Evolutionary conservation across 30 jellyfish, hydroid and myxozoan species (phyloP), one percentile per base, ranked within the genome.

Genomic region (Pseudorhiza aurosa): DNA sequence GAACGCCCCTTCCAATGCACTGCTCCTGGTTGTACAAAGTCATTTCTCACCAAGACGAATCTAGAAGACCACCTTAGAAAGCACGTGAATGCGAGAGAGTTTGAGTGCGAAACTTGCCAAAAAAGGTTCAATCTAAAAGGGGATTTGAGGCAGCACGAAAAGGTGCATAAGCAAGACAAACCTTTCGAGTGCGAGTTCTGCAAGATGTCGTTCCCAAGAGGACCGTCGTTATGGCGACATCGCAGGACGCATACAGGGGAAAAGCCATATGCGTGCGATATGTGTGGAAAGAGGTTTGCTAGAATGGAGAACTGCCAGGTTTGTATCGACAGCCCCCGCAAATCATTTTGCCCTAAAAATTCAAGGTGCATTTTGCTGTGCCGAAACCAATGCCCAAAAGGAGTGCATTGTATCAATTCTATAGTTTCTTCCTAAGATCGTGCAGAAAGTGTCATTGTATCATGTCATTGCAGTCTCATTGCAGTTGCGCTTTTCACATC

Each of bases 171-270:
- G 14, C 85, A 76, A 27, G 89, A 72, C 0, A 76, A 68, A 24
- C 96, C 96, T 8, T 87, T 76, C 37, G 73, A 81, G 59, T 87
- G 96, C 58, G 96, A 87, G 9, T 77, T 60, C 71, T 87, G 96
- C 49, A 82, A 76, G 22, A 72, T 72, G 88, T 27, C 96, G 11
- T 87, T 87, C 55, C 96, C 96, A 9, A 78, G 96, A 1, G 85
- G 83, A 14, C 83, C 90, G 14, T 65, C 89, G 58, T 45, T 87
- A 32, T 72, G 85, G 84, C 91, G 96, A 17, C 96, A 87, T 58
- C 89, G 89, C 1, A 88, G 96, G 35, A 87, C 89, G 21, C 96
- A 87, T 45, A 87, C 96, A 1, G 96, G 96, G 25, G 96, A 87
- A 37, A 87, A 87, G 45, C 96, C 96, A 15, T 77, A 76, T 33